Evolutionary conservation across 37 sponge, comb jelly and placozoan genomes (phyloP).

Genomic region (Amphimedon queenslandica): DNA sequence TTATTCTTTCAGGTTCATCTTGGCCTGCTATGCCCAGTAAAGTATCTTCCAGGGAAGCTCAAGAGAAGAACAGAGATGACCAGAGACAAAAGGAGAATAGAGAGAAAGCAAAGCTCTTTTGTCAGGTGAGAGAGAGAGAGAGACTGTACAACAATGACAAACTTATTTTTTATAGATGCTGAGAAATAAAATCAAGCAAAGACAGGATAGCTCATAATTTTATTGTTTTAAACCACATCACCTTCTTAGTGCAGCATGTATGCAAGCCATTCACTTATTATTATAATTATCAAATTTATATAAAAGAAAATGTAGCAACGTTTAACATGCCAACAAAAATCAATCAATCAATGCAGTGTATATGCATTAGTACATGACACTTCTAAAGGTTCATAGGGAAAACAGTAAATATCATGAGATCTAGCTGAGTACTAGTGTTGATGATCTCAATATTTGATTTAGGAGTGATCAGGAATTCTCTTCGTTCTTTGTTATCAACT

Average conservation of each 20-base stretch:
- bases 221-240: no score
- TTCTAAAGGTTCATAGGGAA: constrained; percentile 40
- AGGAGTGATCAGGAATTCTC: constrained; percentile 82
- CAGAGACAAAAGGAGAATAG: constrained; percentile 22
- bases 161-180: neutral
- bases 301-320: neutral
- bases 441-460: constrained; percentile 14
- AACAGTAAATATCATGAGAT: constrained; percentile 68
- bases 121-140: constrained; percentile 29
- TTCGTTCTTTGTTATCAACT: neutral
- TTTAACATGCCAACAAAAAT: no score
- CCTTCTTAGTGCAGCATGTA: no score
- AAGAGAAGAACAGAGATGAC: neutral
- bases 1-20: no score
- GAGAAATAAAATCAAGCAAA: no score
- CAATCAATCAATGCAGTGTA: no score
- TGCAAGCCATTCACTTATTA: no score
- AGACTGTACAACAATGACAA: neutral
- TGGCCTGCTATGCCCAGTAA: no score
- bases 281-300: neutral
- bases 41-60: no score
- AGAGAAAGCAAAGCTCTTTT: constrained; percentile 48
- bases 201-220: no score
- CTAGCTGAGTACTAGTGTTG: constrained; percentile 31
- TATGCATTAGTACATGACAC: neutral